Evolutionary conservation across 23 tunicate species (phyloP).

Genomic region (Oikopleura dioica): DNA sequence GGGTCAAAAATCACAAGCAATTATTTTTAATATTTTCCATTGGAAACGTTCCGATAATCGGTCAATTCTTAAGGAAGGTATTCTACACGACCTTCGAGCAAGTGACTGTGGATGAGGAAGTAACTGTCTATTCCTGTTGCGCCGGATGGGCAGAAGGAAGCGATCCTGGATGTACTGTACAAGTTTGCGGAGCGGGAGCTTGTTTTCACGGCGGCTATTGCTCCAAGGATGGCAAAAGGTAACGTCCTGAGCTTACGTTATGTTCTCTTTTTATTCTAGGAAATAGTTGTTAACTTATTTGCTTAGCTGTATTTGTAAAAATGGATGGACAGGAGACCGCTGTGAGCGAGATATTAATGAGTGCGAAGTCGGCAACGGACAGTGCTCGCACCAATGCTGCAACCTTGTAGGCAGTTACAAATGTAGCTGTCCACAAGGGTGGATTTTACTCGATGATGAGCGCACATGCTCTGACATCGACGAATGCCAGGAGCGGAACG

Average conservation of each 20-base stretch:
- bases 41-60: background rate
- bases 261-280: background rate
- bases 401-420: slow-evolving; percentile 59
- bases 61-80: slow-evolving; percentile 21
- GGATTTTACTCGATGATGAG: slow-evolving; percentile 31
- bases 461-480: slow-evolving; percentile 62
- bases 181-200: slow-evolving; percentile 1
- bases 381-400: slow-evolving; percentile 85
- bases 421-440: slow-evolving; percentile 75
- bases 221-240: background rate
- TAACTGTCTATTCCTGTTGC: slow-evolving; percentile 29
- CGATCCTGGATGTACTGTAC: background rate
- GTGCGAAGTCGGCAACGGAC: slow-evolving; percentile 84
- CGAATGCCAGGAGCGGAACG: slow-evolving; percentile 71
- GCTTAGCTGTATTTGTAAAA: background rate
- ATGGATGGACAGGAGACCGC: background rate
- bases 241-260: background rate
- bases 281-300: background rate
- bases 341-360: slow-evolving; percentile 53
- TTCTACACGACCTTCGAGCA: slow-evolving; percentile 56
- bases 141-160: slow-evolving; percentile 42
- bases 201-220: slow-evolving; percentile 13
- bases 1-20: too few species aligned
- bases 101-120: slow-evolving; percentile 23
- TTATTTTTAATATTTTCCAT: too few species aligned